These are phyloP conservation scores for Pterophyllum scalare DNA, from an alignment of 2,113 vertebrate species.

Conservation along the genomic window DNA sequence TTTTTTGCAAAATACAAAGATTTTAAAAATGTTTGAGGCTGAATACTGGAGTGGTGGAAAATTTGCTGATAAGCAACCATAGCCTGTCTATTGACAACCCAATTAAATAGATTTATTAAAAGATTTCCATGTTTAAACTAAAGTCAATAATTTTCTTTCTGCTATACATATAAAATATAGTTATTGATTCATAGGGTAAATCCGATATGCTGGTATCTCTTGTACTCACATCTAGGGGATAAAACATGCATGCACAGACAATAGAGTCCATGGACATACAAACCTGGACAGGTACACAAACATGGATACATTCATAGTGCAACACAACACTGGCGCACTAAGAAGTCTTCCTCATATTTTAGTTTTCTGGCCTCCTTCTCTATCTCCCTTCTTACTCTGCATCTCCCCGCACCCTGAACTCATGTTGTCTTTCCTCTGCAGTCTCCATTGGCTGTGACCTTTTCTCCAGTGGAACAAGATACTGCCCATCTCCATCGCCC, in stretches of 20 bases:
- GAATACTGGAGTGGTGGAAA: neutral
- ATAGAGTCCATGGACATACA: neutral
- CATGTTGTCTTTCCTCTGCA: constrained; percentile 61
- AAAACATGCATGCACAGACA: neutral
- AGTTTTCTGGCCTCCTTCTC: neutral
- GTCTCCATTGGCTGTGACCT: constrained; percentile 70
- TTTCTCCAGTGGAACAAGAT: constrained; percentile 80
- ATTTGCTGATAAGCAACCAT: neutral
- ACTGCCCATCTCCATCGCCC: constrained; percentile 77
- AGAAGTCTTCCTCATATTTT: neutral
- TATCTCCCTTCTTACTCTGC: constrained; percentile 43
- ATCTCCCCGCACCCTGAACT: constrained; percentile 49
- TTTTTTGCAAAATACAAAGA: constrained; percentile 8
- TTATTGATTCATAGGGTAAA: constrained; percentile 30
- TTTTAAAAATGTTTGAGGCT: neutral
- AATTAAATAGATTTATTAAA: constrained; percentile 28
- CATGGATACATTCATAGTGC: neutral
- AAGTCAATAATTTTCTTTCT: constrained; percentile 7
- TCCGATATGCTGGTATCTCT: neutral
- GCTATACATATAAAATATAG: constrained; percentile 1
- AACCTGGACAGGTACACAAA: neutral
- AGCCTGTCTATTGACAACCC: constrained; percentile 7
- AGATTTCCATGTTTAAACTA: constrained; percentile 16
- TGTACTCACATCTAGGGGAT: neutral
- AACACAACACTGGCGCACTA: neutral